Evolutionary conservation across 2,888 invertebrate species (phyloP).

Genomic region (Trachelus tabidus): DNA sequence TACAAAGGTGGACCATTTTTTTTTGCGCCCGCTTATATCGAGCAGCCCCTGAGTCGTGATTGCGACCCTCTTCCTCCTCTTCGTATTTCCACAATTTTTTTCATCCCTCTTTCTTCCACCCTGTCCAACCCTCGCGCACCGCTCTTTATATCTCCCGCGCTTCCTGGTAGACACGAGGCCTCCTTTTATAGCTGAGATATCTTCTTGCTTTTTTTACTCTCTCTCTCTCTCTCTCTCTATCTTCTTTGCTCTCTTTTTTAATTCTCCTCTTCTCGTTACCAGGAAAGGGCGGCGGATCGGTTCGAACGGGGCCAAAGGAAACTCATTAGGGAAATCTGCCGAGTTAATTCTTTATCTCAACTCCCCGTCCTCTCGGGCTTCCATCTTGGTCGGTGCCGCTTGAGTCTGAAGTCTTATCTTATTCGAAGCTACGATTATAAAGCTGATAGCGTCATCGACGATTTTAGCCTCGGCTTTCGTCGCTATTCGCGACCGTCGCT

Average conservation of each 20-base stretch:
- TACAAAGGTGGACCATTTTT: background rate
- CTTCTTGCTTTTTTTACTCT: background rate
- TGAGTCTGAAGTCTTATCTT: background rate
- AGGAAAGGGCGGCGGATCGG: background rate
- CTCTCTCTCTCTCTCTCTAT: no score
- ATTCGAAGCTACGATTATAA: slow-evolving; percentile 4
- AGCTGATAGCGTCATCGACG: background rate
- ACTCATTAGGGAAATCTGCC: slow-evolving; percentile 51
- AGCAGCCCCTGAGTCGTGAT: slow-evolving; percentile 10
- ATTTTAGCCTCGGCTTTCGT: background rate
- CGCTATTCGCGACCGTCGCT: background rate
- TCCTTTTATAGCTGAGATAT: background rate
- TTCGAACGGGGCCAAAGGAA: slow-evolving; percentile 35
- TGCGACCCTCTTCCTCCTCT: slow-evolving; percentile 5
- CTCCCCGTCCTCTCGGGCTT: slow-evolving; percentile 8
- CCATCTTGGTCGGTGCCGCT: slow-evolving; percentile 9
- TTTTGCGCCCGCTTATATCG: slow-evolving; percentile 1
- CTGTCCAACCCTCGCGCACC: background rate
- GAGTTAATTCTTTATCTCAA: slow-evolving; percentile 47
- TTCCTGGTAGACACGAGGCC: background rate
- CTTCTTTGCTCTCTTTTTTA: background rate
- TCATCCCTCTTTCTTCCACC: background rate
- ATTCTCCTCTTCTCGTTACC: background rate
- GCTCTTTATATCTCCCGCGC: background rate
- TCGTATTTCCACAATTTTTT: background rate